Evolutionary conservation across 2,888 invertebrate genomes (phyloP).

Genomic region (Amphimallon solstitiale): DNA sequence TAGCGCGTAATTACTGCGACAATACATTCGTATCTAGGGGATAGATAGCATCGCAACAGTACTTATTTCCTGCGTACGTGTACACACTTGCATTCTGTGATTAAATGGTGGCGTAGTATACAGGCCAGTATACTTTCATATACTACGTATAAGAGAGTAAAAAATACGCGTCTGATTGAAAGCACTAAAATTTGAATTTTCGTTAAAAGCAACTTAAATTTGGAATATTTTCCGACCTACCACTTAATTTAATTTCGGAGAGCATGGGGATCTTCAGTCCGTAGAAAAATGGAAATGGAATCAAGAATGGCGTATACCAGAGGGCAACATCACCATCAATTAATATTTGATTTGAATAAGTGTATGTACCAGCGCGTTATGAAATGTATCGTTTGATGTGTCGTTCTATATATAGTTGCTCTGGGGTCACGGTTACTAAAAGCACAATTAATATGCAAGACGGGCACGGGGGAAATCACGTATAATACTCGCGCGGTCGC

Average conservation of each 20-base stretch:
- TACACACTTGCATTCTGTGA: neutral
- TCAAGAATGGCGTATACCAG: neutral
- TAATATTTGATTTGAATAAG: slow-evolving; percentile 15
- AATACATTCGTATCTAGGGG: neutral
- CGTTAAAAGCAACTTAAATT: too few species aligned
- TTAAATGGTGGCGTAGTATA: neutral
- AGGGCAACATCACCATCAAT: slow-evolving; percentile 9
- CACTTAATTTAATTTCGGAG: too few species aligned
- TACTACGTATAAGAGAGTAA: too few species aligned
- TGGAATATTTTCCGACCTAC: too few species aligned
- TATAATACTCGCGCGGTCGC: slow-evolving; percentile 9
- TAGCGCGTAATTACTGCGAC: neutral
- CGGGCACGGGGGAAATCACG: slow-evolving; percentile 29
- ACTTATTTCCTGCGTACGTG: slow-evolving; percentile 1
- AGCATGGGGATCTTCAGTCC: too few species aligned
- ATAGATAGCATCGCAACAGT: neutral
- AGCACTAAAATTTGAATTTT: too few species aligned
- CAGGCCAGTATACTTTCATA: neutral
- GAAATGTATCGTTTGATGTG: slow-evolving; percentile 1
- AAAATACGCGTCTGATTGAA: too few species aligned
- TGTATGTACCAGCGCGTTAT: neutral
- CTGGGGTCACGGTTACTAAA: slow-evolving; percentile 32
- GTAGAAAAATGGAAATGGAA: too few species aligned
- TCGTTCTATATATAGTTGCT: slow-evolving; percentile 22
- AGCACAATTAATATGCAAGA: slow-evolving; percentile 29